Evolutionary conservation across 2,888 invertebrate genomes (phyloP), one percentile per base, ranked within the genome.

Genomic region (Dioctria rufipes): DNA sequence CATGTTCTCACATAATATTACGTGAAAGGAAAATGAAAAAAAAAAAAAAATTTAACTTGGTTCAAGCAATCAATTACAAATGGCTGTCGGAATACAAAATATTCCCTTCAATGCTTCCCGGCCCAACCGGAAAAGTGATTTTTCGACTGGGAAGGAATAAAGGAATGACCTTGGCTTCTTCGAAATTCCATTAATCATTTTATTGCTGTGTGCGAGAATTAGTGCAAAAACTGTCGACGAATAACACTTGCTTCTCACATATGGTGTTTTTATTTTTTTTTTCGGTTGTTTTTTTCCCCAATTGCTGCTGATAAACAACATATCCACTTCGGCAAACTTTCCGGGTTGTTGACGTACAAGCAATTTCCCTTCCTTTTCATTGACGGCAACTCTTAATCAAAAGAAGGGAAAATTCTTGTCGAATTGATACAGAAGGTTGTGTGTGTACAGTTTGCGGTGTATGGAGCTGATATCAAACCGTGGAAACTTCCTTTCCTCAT

Each of bases 171-270:
- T 60, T 37, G 73, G 42, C 73, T 60, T 60, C 40, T 60, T 60
- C 25, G 73, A 60, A 75, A 75, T 40, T 75, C 60, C 73, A 75
- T 75, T 75, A 75, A 75, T 75, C 73, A 75, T 75, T 75, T 75
- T 58, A n/a, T 49, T 0, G 25, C 25, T 25, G 25, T 25, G 25
- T 25, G 25, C 25, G 25, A 25, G 73, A 75, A 75, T 75, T 75
- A 75, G 73, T 75, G 73, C 42, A 75, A 60, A 75, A 60, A 60
- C 60, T 75, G 73, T 75, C 60, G 73, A 75, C 73, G 60, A 60
- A 43, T 60, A 58, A 75, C 49, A 40, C 60, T 58, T 25, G 25
- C 63, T 63, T 40, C 63, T 13, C 60, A 42, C 73, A 75, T 75
- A 75, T 75, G 73, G 60, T 43, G 73, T 60, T 37, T 11, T 5